Evolutionary conservation across 2,797 vertebrate species (phyloP).

Genomic region (Danio jaintianensis): DNA sequence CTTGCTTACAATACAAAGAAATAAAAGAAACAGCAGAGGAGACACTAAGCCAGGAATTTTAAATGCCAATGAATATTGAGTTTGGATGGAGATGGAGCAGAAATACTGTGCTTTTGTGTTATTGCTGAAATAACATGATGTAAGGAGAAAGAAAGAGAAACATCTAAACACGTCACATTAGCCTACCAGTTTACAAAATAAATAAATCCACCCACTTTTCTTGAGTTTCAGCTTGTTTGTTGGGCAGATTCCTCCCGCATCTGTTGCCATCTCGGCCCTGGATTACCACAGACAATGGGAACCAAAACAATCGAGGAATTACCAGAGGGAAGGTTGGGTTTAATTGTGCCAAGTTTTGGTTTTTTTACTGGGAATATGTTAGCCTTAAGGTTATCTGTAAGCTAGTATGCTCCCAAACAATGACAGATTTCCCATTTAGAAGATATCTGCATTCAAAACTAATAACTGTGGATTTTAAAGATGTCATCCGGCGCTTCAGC

Average conservation of each 20-base stretch:
- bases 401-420: no score
- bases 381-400: no score
- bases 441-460: no score
- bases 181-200: background rate
- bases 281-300: conserved; percentile 52
- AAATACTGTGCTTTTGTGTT: background rate
- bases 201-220: conserved; percentile 3
- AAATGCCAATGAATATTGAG: conserved; percentile 16
- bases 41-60: conserved; percentile 22
- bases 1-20: background rate
- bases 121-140: background rate
- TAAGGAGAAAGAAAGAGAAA: background rate
- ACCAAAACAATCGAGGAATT: conserved; percentile 60
- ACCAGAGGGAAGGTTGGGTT: conserved; percentile 49
- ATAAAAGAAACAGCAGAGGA: conserved; percentile 1
- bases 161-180: conserved; percentile 1
- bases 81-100: background rate
- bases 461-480: no score
- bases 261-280: conserved; percentile 40
- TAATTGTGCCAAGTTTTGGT: conserved; percentile 25
- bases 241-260: conserved; percentile 38
- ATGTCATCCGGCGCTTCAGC: no score
- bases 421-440: no score
- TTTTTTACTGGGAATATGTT: no score
- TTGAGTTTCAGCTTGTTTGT: conserved; percentile 11